Base-by-base conservation (phyloP, 2,113 vertebrate genomes). In the Calonectris borealis region DNA sequence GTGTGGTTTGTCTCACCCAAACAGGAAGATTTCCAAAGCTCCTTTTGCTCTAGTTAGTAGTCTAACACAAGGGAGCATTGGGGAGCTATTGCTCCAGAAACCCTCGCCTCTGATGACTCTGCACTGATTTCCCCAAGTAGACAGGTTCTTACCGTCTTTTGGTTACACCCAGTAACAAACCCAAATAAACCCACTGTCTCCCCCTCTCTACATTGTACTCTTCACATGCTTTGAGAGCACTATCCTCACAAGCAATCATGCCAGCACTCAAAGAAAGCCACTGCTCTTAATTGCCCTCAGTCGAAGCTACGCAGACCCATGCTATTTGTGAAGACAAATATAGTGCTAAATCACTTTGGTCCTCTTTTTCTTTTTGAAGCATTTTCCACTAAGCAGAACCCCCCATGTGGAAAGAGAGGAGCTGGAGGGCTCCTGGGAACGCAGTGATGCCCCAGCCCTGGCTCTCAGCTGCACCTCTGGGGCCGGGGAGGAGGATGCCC, bases 61-160 rank as follows among this genome's bases (percentile, higher is more conserved):
- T 21, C 27, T 55, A 49, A 78, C 11, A 64, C 0, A 0, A 75
- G 20, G 24, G 48, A 81, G 4, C 7, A 32, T 0, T 7, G 7
- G 7, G 55, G 17, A 81, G 10, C 22, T 78, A 5, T 16, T 32
- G 32, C 22, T 75, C 25, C 62, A 61, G 61, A 73, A 83, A 42
- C 7, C 32, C 40, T 20, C 10, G 1, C 13, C n/a, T 70, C 36
- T 80, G 36, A 16, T 73, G 46, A 27, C 8, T 66, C 31, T 81
- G 19, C 27, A 26, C 12, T 42, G 17, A 29, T 89, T 51, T 93
- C 8, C 27, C 17, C 16, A 61, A 57, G 49, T 8, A 70, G 34
- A 29, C 6, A 24, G 11, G 7, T 49, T 88, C 16, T 17, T 16
- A 21, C 10, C 20, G 21, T 42, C 40, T 49, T 73, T 80, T 7